A percentile compares a stretch with the other conserved stretches of the same genome.
These are phyloP conservation scores for Leptopterna dolabrata DNA, from an alignment of 2,888 invertebrate species.

Conservation along the genomic window DNA sequence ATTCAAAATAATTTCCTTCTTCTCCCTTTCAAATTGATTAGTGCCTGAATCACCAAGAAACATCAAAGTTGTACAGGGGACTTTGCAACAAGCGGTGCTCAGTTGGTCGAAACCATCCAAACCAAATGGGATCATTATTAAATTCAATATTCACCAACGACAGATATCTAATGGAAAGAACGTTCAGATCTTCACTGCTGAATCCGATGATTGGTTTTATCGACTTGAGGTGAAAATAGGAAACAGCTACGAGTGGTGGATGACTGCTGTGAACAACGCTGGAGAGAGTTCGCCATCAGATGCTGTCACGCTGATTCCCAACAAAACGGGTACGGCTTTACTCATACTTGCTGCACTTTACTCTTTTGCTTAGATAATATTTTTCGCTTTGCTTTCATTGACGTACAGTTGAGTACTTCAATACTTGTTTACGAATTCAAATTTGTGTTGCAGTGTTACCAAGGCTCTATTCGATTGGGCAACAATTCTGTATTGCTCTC, in stretches of 20 bases:
- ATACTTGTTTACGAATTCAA: not conserved
- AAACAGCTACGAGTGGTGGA: conserved; percentile 54
- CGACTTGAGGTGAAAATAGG: conserved; percentile 45
- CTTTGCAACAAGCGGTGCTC: conserved; percentile 41
- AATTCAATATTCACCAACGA: conserved; percentile 53
- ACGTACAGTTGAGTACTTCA: not conserved
- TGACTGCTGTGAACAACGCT: conserved; percentile 53
- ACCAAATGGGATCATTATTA: conserved; percentile 43
- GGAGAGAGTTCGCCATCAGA: conserved; percentile 51
- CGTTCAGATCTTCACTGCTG: conserved; percentile 18
- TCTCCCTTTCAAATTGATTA: too few species aligned
- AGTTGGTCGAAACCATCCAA: conserved; percentile 48
- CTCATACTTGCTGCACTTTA: too few species aligned
- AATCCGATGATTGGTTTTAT: conserved; percentile 41
- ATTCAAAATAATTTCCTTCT: not conserved
- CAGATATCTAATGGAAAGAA: conserved; percentile 73
- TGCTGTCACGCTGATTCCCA: conserved; percentile 44
- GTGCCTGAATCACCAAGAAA: conserved; percentile 49
- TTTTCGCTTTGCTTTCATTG: not conserved
- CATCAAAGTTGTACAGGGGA: conserved; percentile 49
- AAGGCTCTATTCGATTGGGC: conserved; percentile 38
- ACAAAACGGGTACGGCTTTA: conserved; percentile 42
- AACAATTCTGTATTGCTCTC: conserved; percentile 42
- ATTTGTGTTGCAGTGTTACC: conserved; percentile 18
- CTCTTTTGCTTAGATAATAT: not conserved